Conservation (phyloP, 1,140 invertebrate species). For the Drosophila sp. region DNA sequence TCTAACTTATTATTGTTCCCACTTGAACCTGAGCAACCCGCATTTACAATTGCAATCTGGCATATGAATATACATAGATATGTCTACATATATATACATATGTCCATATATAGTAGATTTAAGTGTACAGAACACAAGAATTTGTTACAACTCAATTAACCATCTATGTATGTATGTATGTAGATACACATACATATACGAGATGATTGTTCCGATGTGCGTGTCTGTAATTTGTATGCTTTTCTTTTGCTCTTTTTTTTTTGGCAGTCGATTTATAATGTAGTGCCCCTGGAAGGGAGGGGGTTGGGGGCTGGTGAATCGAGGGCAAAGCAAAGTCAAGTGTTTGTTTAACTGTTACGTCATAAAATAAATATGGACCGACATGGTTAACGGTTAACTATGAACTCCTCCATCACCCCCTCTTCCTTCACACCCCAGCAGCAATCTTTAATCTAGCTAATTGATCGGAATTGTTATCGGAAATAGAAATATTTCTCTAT, state of each 20-base stretch:
- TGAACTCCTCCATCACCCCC: too few species aligned
- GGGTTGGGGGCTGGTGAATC: background rate
- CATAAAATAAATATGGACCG: conserved; percentile 2
- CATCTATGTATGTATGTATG: background rate
- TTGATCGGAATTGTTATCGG: background rate
- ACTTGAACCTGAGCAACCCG: conserved; percentile 52
- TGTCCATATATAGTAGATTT: background rate
- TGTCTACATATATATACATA: background rate
- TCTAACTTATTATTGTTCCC: conserved; percentile 16
- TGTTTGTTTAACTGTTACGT: conserved; percentile 18
- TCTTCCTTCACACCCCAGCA: too few species aligned
- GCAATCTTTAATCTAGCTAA: background rate
- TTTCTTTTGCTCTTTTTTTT: background rate
- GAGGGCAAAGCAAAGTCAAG: conserved; percentile 52
- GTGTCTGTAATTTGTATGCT: conserved; percentile 14
- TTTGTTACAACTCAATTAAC: conserved; percentile 18
- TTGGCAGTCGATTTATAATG: conserved; percentile 4
- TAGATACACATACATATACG: background rate
- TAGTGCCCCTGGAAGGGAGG: background rate
- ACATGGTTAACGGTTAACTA: background rate
- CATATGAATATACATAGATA: background rate
- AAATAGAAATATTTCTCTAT: too few species aligned
- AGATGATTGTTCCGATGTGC: conserved; percentile 15
- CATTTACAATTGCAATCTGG: conserved; percentile 12
- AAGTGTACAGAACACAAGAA: background rate